Evolutionary conservation across 1,140 invertebrate genomes (phyloP).

Genomic region (Chelonus insularis): DNA sequence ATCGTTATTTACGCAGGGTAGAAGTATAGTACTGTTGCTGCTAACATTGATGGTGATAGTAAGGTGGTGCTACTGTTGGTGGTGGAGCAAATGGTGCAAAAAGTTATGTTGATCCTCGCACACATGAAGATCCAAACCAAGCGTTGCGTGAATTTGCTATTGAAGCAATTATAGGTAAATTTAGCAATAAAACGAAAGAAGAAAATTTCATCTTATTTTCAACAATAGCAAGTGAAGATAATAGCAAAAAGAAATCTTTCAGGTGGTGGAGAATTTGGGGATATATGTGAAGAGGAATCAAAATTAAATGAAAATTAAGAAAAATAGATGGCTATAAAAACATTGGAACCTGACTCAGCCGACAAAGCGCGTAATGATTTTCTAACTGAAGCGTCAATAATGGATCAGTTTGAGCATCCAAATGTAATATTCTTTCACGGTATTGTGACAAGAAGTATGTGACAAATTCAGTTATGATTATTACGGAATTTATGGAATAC

Average conservation of each 20-base stretch:
- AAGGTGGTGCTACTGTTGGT: slow-evolving; percentile 53
- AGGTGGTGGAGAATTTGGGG: slow-evolving; percentile 94
- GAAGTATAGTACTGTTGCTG: too few species aligned
- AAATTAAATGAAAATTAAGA: slow-evolving; percentile 83
- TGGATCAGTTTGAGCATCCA: slow-evolving; percentile 99
- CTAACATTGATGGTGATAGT: too few species aligned
- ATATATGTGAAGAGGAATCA: slow-evolving; percentile 93
- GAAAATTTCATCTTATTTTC: too few species aligned
- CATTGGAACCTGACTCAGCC: slow-evolving; percentile 90
- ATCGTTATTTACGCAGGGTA: slow-evolving; percentile 89
- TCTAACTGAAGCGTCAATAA: slow-evolving; percentile 97
- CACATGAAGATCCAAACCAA: slow-evolving; percentile 98
- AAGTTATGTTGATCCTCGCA: slow-evolving; percentile 98
- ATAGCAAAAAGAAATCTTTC: too few species aligned
- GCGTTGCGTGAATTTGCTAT: slow-evolving; percentile 97
- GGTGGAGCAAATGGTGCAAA: slow-evolving; percentile 61
- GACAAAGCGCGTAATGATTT: slow-evolving; percentile 97
- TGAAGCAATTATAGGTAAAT: slow-evolving; percentile 91
- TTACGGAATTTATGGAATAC: slow-evolving; percentile 99
- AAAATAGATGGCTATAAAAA: slow-evolving; percentile 96
- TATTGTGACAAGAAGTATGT: slow-evolving; percentile 97
- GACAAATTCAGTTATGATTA: slow-evolving; percentile 99
- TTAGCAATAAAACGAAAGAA: too few species aligned
- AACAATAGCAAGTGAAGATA: too few species aligned
- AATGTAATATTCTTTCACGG: slow-evolving; percentile 99